phyloP scores from a whole-genome alignment of 2,888 invertebrate genomes.

The Agrochola circellaris region DNA sequence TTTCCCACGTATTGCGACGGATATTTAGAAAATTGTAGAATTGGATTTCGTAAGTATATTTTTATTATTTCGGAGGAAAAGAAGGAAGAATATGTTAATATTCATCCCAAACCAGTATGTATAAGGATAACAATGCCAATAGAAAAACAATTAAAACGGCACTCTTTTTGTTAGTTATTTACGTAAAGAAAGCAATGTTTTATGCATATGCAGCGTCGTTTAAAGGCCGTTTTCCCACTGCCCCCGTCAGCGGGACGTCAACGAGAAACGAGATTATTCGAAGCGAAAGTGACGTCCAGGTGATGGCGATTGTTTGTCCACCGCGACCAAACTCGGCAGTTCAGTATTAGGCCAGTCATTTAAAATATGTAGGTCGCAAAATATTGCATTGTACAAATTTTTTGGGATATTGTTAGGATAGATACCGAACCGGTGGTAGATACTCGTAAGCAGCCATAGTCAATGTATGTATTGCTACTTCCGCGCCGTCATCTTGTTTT shows the following conservation, averaged over 20 bases:
- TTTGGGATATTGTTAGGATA: not conserved
- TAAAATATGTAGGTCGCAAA: not conserved
- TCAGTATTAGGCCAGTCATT: not conserved
- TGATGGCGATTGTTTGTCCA: not conserved
- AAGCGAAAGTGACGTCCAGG: no score
- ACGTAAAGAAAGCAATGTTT: not conserved
- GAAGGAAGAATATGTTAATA: not conserved
- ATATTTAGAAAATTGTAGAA: conserved; percentile 67
- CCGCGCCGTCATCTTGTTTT: not conserved
- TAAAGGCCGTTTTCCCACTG: not conserved
- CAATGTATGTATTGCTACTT: not conserved
- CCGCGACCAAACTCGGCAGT: no score
- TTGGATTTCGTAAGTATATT: conserved; percentile 63
- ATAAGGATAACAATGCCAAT: not conserved
- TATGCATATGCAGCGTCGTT: not conserved
- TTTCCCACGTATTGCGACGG: conserved; percentile 66
- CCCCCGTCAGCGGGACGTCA: not conserved
- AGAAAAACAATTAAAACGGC: not conserved
- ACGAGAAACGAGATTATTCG: not conserved
- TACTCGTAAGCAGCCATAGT: not conserved
- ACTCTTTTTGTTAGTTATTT: not conserved
- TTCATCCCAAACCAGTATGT: not conserved
- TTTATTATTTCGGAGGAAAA: not conserved
- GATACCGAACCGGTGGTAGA: not conserved
- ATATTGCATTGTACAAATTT: not conserved